Percentiles rank a stretch among this genome's conserved stretches.
Conservation (phyloP, 92 coral and sea anemone species). For the Epizoanthus fatuus region DNA sequence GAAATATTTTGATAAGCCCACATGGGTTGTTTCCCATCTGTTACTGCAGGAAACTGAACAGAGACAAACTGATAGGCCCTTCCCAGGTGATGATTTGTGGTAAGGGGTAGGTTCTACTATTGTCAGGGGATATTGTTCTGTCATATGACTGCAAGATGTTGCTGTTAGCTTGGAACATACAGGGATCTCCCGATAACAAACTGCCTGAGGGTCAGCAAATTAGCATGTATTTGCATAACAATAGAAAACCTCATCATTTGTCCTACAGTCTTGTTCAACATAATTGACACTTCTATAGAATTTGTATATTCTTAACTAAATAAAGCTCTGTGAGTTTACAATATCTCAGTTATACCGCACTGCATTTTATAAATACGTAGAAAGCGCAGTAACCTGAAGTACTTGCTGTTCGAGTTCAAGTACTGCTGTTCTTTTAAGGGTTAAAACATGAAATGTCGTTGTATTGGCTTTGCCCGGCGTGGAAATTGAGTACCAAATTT, state of each 20-base stretch:
- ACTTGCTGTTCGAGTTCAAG: neutral
- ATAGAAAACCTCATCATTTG: neutral
- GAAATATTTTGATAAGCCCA: no score
- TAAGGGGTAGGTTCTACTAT: no score
- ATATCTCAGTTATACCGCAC: constrained; percentile 24
- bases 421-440: neutral
- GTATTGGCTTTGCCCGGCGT: neutral
- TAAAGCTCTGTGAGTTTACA: constrained; percentile 22
- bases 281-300: constrained; percentile 42
- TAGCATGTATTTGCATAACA: neutral
- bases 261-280: constrained; percentile 13
- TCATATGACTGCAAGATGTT: no score
- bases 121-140: no score
- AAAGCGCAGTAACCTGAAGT: constrained; percentile 12
- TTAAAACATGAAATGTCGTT: neutral
- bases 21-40: no score
- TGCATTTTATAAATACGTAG: constrained; percentile 41
- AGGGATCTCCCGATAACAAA: no score
- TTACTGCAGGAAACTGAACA: no score
- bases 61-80: no score
- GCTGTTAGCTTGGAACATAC: no score
- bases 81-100: no score
- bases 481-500: neutral
- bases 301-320: constrained; percentile 41
- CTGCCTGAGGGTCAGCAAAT: no score